Base-by-base conservation (phyloP, 2,888 invertebrate genomes). In the Diloba caeruleocephala region DNA sequence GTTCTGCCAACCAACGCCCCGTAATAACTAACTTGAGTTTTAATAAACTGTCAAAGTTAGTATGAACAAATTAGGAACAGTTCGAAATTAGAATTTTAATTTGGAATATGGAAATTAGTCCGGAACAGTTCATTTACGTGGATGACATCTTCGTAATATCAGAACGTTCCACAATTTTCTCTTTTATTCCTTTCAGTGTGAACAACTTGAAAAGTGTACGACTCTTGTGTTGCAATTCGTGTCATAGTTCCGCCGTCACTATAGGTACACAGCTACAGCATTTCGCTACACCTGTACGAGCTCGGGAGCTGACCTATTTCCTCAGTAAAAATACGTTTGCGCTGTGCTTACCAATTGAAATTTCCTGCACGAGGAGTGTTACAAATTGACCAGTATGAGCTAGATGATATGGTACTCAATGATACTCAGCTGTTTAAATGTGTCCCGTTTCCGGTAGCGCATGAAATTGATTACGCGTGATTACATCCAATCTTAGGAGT, bases 311-410 rank as follows among this genome's bases (percentile, higher is more conserved):
- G 70, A 70, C 68, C 70, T 21, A 67, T 33, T 53, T 71, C 46
- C 46, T 34, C 36, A 25, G 41, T 54, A 57, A 63, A 69, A 70
- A 67, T 62, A 51, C 53, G 32, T 49, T 56, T 52, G 60, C 60
- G 42, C 46, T 52, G 49, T 31, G 64, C 46, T 51, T 32, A 48
- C 34, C 71, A 70, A 70, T 70, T 71, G 70, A 64, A 63, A 57
- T 71, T 64, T 70, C 70, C 70, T 63, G 69, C 54, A 50, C 36
- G 29, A 38, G 36, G 21, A 46, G 45, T 31, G 63, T 49, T 65
- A 48, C 53, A 65, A 65, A 63, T 63, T 63, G 63, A 28, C 60
- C 53, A 65, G 54, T 63, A 65, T 49, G 36, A 14, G 28, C 39
- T 43, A 41, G 23, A 53, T 59, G 62, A 37, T 59, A 58, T 49